Conservation (phyloP, 2,113 vertebrate genomes). For the Lichenostomus cassidix region DNA sequence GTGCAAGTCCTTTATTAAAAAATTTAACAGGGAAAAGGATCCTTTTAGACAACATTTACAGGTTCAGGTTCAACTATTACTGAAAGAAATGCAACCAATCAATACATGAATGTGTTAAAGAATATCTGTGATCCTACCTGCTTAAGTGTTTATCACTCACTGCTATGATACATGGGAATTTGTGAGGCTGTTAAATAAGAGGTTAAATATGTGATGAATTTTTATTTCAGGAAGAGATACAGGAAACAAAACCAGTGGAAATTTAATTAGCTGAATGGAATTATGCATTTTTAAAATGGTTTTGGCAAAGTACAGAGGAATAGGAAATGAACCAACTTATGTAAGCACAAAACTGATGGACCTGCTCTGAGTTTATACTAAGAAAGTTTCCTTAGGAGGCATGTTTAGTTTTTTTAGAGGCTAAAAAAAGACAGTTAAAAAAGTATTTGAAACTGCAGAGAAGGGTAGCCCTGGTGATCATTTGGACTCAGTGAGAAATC, state of each 20-base stretch:
- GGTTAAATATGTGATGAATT: not conserved
- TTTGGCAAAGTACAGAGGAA: constrained; percentile 15
- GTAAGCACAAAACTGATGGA: not conserved
- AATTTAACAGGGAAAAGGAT: not conserved
- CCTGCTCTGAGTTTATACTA: not conserved
- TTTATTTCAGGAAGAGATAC: constrained; percentile 24
- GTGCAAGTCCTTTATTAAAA: not conserved
- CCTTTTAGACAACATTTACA: not conserved
- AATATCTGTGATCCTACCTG: not conserved
- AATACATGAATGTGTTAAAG: not conserved
- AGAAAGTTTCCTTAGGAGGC: not conserved
- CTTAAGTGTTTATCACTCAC: not conserved
- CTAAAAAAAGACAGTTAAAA: not conserved
- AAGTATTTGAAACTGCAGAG: not conserved
- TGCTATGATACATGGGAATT: not conserved
- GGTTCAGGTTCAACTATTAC: not conserved
- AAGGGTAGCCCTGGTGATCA: not conserved
- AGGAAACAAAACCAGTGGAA: constrained; percentile 19
- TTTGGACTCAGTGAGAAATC: not conserved
- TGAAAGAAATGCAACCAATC: not conserved
- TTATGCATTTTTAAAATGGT: constrained; percentile 26
- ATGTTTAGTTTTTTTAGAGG: not conserved
- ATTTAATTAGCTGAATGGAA: constrained; percentile 31
- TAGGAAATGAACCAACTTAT: not conserved
- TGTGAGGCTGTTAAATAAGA: not conserved